phyloP scores from a whole-genome alignment of 1,140 invertebrate genomes.

The Atopsyche davidsoni region DNA sequence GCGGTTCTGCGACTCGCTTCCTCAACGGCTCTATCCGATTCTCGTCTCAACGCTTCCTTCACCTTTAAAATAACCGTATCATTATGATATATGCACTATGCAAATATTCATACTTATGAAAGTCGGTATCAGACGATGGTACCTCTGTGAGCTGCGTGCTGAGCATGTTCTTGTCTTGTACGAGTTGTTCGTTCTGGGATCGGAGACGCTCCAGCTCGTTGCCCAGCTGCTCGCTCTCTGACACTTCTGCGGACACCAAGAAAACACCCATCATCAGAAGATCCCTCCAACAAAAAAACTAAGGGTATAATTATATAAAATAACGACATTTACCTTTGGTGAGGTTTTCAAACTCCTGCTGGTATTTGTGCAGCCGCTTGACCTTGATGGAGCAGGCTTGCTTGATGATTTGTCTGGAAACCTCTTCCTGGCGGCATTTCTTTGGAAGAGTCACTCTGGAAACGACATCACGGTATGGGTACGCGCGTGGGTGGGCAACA shows the following conservation, averaged over 20 bases:
- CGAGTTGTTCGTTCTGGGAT: conserved; percentile 41
- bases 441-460: conserved; percentile 94
- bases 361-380: conserved; percentile 93
- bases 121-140: conserved; percentile 8
- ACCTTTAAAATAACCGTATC: no score
- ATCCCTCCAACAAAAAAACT: not conserved
- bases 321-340: conserved; percentile 69
- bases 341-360: conserved; percentile 72
- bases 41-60: conserved; percentile 31
- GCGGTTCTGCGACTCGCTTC: conserved; percentile 43
- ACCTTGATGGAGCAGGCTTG: conserved; percentile 86
- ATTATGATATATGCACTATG: no score
- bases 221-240: conserved; percentile 64
- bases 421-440: conserved; percentile 87
- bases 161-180: conserved; percentile 41
- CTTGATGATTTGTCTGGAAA: conserved; percentile 82
- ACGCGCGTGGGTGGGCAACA: no score
- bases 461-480: no score
- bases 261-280: conserved; percentile 3
- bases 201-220: conserved; percentile 75
- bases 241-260: conserved; percentile 39
- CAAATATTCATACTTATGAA: not conserved
- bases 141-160: conserved; percentile 41
- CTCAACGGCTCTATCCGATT: conserved; percentile 35
- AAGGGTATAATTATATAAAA: conserved; percentile 5